A percentile compares a stretch with the other conserved stretches of the same genome.
Evolutionary conservation across 2,113 vertebrate species (phyloP).

Genomic region (Tychaedon coryphoeus): DNA sequence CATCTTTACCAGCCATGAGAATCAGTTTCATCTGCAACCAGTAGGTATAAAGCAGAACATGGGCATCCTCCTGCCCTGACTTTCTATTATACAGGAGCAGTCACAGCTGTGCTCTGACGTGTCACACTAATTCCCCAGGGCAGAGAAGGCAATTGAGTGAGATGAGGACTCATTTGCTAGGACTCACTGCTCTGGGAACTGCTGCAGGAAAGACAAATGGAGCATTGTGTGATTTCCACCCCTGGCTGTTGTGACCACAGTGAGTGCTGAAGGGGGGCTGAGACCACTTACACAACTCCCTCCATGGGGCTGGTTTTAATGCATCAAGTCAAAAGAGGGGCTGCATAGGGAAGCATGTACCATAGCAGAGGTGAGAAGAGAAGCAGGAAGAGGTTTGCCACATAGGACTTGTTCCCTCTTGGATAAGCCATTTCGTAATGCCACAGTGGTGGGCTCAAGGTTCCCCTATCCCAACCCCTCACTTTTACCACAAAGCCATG

Average conservation of each 20-base stretch:
- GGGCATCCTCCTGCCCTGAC: neutral
- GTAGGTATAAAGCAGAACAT: neutral
- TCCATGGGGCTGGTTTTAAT: neutral
- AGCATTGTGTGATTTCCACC: neutral
- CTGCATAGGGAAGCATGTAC: neutral
- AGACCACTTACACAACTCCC: neutral
- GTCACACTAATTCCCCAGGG: neutral
- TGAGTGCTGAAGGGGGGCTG: neutral
- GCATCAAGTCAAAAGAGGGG: neutral
- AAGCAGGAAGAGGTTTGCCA: neutral
- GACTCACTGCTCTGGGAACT: neutral
- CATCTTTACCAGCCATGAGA: neutral
- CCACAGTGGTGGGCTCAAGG: neutral
- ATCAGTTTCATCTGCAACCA: neutral
- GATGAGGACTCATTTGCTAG: neutral
- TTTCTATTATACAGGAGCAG: neutral
- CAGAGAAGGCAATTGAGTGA: neutral
- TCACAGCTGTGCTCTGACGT: neutral
- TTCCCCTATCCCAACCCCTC: neutral
- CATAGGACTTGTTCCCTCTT: fast-evolving
- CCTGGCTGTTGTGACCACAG: neutral
- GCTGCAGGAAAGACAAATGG: neutral
- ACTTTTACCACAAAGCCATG: neutral
- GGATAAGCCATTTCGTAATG: neutral
- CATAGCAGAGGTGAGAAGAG: neutral